Conservation (phyloP, 2,888 invertebrate genomes). For the Cinara cedri region DNA sequence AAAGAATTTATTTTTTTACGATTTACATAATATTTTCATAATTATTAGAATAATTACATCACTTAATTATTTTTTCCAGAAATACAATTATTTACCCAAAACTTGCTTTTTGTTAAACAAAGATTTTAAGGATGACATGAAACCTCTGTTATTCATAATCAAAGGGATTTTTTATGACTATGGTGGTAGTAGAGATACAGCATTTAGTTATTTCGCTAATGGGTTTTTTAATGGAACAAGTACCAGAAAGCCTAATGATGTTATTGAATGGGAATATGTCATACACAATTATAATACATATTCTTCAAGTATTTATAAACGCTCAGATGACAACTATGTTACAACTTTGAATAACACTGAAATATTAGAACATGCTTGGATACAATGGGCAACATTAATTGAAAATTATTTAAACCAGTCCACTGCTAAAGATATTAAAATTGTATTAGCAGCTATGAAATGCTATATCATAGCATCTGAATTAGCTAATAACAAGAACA, state of each 20-base stretch:
- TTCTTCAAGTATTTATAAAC: neutral
- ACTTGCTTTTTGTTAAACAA: neutral
- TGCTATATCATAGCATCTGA: conserved; percentile 43
- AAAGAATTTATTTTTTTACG: no score
- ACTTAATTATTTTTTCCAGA: conserved; percentile 13
- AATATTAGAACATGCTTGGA: conserved; percentile 44
- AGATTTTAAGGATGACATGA: neutral
- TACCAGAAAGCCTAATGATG: neutral
- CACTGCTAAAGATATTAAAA: neutral
- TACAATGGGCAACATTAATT: conserved; percentile 41
- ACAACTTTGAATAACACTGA: neutral
- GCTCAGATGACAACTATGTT: neutral
- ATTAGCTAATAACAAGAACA: conserved; percentile 11
- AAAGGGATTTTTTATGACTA: neutral
- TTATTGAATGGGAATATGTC: conserved; percentile 18
- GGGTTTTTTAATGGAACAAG: neutral
- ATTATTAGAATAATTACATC: neutral
- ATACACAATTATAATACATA: conserved; percentile 10
- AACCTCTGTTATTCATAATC: neutral
- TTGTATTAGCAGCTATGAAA: conserved; percentile 22
- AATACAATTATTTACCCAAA: neutral
- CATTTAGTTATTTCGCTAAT: conserved; percentile 1
- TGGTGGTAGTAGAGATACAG: neutral
- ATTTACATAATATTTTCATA: neutral
- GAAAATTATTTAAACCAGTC: neutral